phyloP scores from a whole-genome alignment of 2,113 vertebrate species.

The Pygathrix nemaeus region DNA sequence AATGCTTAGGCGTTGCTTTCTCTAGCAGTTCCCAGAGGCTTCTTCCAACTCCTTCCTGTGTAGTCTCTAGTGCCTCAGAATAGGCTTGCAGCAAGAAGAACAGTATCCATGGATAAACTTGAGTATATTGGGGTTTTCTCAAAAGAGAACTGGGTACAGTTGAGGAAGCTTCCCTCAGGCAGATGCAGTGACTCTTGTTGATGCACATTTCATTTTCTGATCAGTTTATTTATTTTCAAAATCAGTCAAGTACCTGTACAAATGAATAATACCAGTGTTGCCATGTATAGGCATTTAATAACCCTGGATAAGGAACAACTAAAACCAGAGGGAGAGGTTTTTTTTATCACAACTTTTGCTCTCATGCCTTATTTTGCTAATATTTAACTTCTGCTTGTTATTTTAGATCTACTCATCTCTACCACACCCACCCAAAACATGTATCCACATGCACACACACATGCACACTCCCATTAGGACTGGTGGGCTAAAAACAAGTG shows the following conservation, averaged over 20 bases:
- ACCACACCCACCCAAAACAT: background rate
- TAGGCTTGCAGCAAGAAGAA: background rate
- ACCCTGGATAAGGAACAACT: slow-evolving; percentile 12
- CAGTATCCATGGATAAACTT: background rate
- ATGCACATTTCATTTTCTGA: slow-evolving; percentile 44
- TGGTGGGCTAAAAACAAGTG: background rate
- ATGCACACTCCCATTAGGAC: background rate
- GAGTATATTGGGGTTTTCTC: slow-evolving; percentile 37
- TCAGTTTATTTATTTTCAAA: slow-evolving; percentile 19
- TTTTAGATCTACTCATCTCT: slow-evolving; percentile 2
- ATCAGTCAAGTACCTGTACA: background rate
- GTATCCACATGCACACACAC: background rate
- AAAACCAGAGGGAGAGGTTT: background rate
- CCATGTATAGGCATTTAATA: background rate
- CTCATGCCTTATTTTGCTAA: background rate
- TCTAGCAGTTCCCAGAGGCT: background rate
- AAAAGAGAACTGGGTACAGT: slow-evolving; percentile 32
- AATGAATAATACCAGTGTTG: background rate
- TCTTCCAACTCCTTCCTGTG: slow-evolving; percentile 31
- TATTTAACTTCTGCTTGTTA: background rate
- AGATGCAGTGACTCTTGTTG: background rate
- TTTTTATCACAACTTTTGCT: background rate
- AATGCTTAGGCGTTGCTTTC: background rate
- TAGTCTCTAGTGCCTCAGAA: slow-evolving; percentile 17
- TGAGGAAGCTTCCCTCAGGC: slow-evolving; percentile 1